Evolutionary conservation across 2,888 invertebrate genomes (phyloP).

Genomic region (Harpagoxenus sublaevis): DNA sequence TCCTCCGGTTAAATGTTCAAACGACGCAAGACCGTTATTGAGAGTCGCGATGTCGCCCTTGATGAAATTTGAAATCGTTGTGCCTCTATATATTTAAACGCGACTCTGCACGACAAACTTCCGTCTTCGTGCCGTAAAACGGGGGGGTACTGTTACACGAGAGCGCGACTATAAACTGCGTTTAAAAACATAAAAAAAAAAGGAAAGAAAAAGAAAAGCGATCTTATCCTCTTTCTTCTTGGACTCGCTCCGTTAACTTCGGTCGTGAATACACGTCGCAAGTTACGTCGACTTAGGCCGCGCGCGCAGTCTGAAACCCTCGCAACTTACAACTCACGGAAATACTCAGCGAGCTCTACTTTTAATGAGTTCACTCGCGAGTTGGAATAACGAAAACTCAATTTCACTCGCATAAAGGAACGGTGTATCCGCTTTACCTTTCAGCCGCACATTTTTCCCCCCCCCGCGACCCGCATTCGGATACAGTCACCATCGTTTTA

Average conservation of each 20-base stretch:
- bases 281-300: slow-evolving; percentile 17
- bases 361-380: slow-evolving; percentile 44
- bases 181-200: background rate
- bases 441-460: slow-evolving; percentile 28
- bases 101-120: background rate
- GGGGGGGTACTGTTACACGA: background rate
- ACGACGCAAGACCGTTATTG: background rate
- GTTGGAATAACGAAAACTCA: slow-evolving; percentile 37
- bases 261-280: slow-evolving; percentile 26
- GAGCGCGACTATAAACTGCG: background rate
- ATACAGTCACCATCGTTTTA: slow-evolving; percentile 21
- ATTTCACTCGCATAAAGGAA: slow-evolving; percentile 15
- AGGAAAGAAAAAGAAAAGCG: background rate
- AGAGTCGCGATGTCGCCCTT: slow-evolving; percentile 10
- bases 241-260: slow-evolving; percentile 20
- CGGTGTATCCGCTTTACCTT: slow-evolving; percentile 6
- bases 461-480: background rate
- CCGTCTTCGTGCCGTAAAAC: slow-evolving; percentile 17
- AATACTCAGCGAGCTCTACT: slow-evolving; percentile 25
- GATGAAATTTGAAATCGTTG: slow-evolving; percentile 36
- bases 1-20: background rate
- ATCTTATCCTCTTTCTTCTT: slow-evolving; percentile 3
- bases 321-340: slow-evolving; percentile 9
- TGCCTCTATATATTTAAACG: slow-evolving; percentile 29
- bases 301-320: slow-evolving; percentile 27